A percentile compares a stretch with the other conserved stretches of the same genome.
Conservation (phyloP, 2,797 vertebrate genomes). For the Coregonus ussuriensis region DNA sequence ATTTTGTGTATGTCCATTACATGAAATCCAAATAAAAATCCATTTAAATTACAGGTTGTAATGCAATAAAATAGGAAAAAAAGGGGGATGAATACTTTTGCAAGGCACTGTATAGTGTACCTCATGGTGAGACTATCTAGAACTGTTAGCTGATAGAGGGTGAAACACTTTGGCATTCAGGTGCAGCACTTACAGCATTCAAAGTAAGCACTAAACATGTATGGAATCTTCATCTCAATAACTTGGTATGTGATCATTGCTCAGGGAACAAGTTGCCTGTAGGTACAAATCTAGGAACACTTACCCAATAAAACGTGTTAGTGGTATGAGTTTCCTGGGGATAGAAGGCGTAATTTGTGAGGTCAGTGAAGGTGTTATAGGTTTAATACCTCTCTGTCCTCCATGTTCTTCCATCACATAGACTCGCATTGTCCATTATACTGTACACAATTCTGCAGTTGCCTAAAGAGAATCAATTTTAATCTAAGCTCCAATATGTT, state of each 20-base stretch:
- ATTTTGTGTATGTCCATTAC: too few species aligned
- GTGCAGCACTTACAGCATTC: background rate
- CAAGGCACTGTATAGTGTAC: too few species aligned
- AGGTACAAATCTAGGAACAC: too few species aligned
- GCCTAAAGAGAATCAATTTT: conserved; percentile 41
- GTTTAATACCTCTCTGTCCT: background rate
- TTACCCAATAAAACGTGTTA: too few species aligned
- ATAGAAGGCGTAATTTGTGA: background rate
- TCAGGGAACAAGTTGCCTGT: too few species aligned
- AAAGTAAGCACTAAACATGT: too few species aligned
- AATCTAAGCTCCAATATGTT: conserved; percentile 46
- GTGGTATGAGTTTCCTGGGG: background rate
- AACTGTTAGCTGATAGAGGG: background rate
- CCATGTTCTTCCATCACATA: background rate
- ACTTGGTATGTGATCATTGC: too few species aligned
- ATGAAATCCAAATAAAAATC: too few species aligned
- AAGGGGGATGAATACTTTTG: too few species aligned
- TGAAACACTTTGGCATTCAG: background rate
- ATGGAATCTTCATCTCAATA: too few species aligned
- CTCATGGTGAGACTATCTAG: background rate
- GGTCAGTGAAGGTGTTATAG: background rate
- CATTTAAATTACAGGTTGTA: too few species aligned
- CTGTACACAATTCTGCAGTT: conserved; percentile 2
- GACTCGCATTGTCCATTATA: background rate
- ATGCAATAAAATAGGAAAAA: too few species aligned